phyloP scores from a whole-genome alignment of 2,888 invertebrate species.

The Drosophila paranaensis region DNA sequence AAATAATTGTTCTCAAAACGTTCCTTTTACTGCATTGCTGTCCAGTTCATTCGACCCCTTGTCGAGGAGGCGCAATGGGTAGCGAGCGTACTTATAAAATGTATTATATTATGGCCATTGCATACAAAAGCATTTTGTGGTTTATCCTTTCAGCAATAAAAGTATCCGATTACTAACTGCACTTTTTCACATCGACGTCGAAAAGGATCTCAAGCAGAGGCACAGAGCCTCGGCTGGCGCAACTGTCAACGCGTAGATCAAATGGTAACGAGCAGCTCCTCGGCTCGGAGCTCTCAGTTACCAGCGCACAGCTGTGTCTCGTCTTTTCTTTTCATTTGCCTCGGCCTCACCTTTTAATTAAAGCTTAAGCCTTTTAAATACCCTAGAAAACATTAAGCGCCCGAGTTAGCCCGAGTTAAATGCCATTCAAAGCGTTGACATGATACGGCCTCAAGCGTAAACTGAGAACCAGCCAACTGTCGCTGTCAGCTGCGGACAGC shows the following conservation, averaged over 20 bases:
- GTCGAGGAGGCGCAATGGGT: neutral
- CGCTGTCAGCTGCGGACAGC: constrained; percentile 38
- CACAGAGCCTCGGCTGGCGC: neutral
- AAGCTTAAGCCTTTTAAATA: constrained; percentile 73
- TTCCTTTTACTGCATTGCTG: neutral
- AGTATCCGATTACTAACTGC: constrained; percentile 84
- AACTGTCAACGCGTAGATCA: constrained; percentile 68
- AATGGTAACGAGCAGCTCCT: constrained; percentile 55
- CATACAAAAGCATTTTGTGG: constrained; percentile 76
- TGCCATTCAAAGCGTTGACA: constrained; percentile 68
- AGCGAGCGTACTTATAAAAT: constrained; percentile 55
- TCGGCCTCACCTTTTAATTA: constrained; percentile 61
- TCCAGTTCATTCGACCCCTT: neutral
- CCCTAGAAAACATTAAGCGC: constrained; percentile 46
- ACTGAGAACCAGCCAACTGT: constrained; percentile 42
- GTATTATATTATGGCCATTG: constrained; percentile 62
- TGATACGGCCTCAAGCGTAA: constrained; percentile 58
- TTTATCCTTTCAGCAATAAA: constrained; percentile 84
- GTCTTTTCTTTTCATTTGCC: constrained; percentile 24
- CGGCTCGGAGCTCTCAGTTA: constrained; percentile 1
- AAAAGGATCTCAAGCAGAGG: constrained; percentile 4
- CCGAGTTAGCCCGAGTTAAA: constrained; percentile 65
- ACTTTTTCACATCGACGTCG: constrained; percentile 62
- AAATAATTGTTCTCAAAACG: neutral
- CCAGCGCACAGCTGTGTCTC: constrained; percentile 61